A percentile compares a stretch with the other conserved stretches of the same genome.
These are phyloP conservation scores for Herpailurus yagouaroundi DNA, from an alignment of 2,113 vertebrate genomes.

Conservation along the genomic window DNA sequence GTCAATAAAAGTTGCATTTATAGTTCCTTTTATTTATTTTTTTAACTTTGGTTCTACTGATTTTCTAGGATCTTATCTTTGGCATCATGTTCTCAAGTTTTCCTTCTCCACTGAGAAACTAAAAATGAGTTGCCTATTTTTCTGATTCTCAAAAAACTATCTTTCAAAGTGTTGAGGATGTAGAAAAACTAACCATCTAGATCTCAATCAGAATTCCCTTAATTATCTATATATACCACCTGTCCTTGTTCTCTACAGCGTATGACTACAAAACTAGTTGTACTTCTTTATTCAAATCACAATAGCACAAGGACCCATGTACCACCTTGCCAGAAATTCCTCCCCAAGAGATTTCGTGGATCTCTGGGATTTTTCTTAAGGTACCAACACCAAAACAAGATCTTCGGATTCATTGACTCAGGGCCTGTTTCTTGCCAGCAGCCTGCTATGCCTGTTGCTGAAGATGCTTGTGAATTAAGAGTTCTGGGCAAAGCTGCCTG, in stretches of 20 bases:
- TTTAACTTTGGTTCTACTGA: constrained; percentile 10
- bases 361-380: neutral
- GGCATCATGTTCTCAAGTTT: neutral
- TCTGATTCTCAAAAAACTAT: neutral
- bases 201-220: neutral
- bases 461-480: neutral
- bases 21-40: constrained; percentile 30
- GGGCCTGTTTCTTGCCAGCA: neutral
- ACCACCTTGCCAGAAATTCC: neutral
- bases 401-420: neutral
- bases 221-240: neutral
- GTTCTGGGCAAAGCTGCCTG: neutral
- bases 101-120: neutral
- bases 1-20: neutral
- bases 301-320: neutral
- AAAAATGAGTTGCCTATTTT: neutral
- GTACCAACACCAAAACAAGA: neutral
- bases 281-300: neutral
- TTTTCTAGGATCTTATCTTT: constrained; percentile 21
- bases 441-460: neutral
- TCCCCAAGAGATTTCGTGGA: neutral
- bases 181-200: neutral
- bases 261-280: neutral
- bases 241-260: neutral
- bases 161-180: neutral